phyloP scores from a whole-genome alignment of 2,113 vertebrate genomes.

The Pygoscelis antarcticus region DNA sequence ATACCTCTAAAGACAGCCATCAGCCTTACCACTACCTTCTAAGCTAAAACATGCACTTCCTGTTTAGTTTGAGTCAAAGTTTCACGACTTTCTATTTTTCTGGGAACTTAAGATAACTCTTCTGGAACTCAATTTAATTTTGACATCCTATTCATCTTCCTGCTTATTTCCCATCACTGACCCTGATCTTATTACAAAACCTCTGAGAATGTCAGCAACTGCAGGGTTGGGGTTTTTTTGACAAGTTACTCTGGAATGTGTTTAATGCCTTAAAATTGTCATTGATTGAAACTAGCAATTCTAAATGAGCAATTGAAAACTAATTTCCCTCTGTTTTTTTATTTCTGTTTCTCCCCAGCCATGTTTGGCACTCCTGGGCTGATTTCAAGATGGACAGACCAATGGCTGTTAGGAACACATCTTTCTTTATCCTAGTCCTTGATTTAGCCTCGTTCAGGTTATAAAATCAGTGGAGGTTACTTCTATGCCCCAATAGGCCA shows the following conservation, averaged over 20 bases:
- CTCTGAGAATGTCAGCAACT: constrained; percentile 67
- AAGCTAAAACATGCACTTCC: constrained; percentile 20
- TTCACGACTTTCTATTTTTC: constrained; percentile 38
- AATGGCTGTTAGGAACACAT: background rate
- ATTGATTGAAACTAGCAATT: constrained; percentile 78
- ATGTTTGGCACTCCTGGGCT: constrained; percentile 25
- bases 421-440: background rate
- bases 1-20: constrained; percentile 14
- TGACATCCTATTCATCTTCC: constrained; percentile 80
- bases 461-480: background rate
- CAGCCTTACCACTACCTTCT: background rate
- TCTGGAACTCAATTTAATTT: constrained; percentile 76
- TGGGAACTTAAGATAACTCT: constrained; percentile 65
- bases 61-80: constrained; percentile 28
- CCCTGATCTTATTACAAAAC: constrained; percentile 75
- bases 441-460: background rate
- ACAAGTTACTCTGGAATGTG: constrained; percentile 65
- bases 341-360: constrained; percentile 31
- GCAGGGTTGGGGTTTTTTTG: background rate
- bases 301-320: constrained; percentile 72
- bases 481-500: background rate
- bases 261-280: constrained; percentile 77
- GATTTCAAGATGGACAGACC: background rate
- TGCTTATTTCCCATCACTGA: constrained; percentile 75
- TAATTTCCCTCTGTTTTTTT: constrained; percentile 52